Evolutionary conservation across 1,140 invertebrate species (phyloP).

Genomic region (Agraylea sexmaculata): DNA sequence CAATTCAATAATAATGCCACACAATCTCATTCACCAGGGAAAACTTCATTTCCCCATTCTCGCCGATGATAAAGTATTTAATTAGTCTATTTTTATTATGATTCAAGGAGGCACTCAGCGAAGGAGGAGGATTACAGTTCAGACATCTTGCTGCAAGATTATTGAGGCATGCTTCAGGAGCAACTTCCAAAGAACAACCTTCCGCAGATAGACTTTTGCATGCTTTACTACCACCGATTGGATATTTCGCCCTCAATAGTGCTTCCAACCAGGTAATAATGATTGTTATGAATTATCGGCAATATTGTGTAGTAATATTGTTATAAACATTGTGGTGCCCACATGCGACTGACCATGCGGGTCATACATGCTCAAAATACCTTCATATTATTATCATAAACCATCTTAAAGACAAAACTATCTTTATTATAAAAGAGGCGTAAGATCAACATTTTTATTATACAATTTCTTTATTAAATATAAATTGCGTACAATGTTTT

Average conservation of each 20-base stretch:
- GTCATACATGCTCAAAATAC: too few species aligned
- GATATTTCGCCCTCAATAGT: conserved; percentile 71
- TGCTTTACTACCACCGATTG: conserved; percentile 64
- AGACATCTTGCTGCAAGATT: conserved; percentile 25
- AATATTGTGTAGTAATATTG: background rate
- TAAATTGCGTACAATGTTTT: too few species aligned
- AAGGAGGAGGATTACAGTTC: conserved; percentile 48
- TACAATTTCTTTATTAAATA: too few species aligned
- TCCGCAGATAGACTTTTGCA: conserved; percentile 44
- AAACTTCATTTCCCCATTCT: conserved; percentile 12
- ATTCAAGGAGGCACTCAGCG: conserved; percentile 67
- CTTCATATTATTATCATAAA: too few species aligned
- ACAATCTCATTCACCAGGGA: conserved; percentile 10
- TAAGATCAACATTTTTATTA: too few species aligned
- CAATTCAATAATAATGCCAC: background rate
- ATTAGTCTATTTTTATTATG: conserved; percentile 22
- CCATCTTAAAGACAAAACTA: too few species aligned
- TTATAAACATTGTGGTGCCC: background rate
- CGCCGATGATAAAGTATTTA: too few species aligned
- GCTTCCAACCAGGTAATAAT: conserved; percentile 66
- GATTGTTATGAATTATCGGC: background rate
- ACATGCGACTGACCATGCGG: too few species aligned
- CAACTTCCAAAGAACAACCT: conserved; percentile 18
- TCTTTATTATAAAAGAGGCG: too few species aligned
- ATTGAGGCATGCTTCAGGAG: conserved; percentile 24